Percentiles rank a stretch among this genome's conserved stretches.
Evolutionary conservation across 2,113 vertebrate species (phyloP).

Genomic region (Chauna torquata): DNA sequence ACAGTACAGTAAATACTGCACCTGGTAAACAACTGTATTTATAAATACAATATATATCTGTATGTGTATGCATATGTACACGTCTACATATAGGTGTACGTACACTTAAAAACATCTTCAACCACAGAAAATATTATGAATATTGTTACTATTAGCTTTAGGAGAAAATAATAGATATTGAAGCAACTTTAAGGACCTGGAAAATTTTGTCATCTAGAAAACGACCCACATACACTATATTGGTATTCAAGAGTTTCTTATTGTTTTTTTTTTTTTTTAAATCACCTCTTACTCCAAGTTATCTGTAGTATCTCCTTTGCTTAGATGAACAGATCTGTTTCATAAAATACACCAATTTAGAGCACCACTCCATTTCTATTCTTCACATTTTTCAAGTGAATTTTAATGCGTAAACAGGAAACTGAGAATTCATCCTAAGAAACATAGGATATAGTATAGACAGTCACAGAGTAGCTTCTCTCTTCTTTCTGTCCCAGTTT

Average conservation of each 20-base stretch:
- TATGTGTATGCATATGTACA: rapidly evolving
- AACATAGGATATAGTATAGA: background rate
- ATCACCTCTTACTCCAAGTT: background rate
- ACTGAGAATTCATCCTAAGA: background rate
- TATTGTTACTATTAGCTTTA: background rate
- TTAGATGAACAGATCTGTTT: background rate
- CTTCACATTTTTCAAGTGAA: background rate
- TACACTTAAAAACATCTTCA: background rate
- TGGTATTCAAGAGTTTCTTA: background rate
- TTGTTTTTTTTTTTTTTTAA: background rate
- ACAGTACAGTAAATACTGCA: background rate
- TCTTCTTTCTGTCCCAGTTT: background rate
- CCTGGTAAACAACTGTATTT: background rate
- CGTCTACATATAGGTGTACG: rapidly evolving
- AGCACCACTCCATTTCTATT: background rate
- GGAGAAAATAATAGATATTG: background rate
- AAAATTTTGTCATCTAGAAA: background rate
- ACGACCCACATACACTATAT: background rate
- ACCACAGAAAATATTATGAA: background rate
- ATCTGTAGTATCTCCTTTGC: background rate
- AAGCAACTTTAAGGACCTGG: background rate
- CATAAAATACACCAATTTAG: background rate
- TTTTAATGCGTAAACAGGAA: background rate
- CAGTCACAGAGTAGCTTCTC: background rate
- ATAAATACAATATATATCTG: background rate